Evolutionary conservation across 1,140 invertebrate genomes (phyloP).

Genomic region (Trichonephila clavata): DNA sequence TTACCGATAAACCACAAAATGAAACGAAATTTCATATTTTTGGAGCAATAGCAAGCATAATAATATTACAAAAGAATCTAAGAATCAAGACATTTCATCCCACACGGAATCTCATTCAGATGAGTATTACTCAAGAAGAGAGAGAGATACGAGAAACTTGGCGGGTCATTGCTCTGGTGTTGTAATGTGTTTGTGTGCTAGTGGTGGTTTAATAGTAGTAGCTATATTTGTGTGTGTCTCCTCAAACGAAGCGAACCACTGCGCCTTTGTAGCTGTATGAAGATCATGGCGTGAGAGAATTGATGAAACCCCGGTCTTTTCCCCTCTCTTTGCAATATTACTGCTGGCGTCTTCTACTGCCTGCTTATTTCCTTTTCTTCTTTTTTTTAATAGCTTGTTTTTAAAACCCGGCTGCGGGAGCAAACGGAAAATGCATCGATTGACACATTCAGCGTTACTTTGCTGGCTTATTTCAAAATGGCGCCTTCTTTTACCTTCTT

Average conservation of each 20-base stretch:
- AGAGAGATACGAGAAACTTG: background rate
- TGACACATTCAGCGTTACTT: slow-evolving; percentile 62
- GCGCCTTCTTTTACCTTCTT: slow-evolving; percentile 35
- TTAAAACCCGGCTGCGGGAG: slow-evolving; percentile 54
- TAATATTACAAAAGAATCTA: background rate
- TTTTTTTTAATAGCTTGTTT: slow-evolving; percentile 60
- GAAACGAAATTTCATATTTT: background rate
- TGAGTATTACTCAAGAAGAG: background rate
- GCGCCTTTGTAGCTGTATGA: slow-evolving; percentile 33
- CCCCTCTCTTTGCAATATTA: slow-evolving; percentile 32
- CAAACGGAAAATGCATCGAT: slow-evolving; percentile 68
- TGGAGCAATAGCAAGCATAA: background rate
- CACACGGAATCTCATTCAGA: slow-evolving; percentile 28
- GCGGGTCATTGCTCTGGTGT: slow-evolving; percentile 56
- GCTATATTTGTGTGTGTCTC: background rate
- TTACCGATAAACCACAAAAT: background rate
- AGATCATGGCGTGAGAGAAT: slow-evolving; percentile 32
- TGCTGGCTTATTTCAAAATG: slow-evolving; percentile 65
- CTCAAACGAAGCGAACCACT: slow-evolving; percentile 40
- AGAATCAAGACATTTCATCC: slow-evolving; percentile 2
- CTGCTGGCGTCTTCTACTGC: slow-evolving; percentile 26
- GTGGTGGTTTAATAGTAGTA: background rate
- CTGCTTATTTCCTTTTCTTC: slow-evolving; percentile 33
- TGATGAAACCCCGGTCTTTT: slow-evolving; percentile 29
- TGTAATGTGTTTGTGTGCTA: slow-evolving; percentile 59